Conservation (phyloP, 2,797 vertebrate species). For the Pangasius sanitwongsei region DNA sequence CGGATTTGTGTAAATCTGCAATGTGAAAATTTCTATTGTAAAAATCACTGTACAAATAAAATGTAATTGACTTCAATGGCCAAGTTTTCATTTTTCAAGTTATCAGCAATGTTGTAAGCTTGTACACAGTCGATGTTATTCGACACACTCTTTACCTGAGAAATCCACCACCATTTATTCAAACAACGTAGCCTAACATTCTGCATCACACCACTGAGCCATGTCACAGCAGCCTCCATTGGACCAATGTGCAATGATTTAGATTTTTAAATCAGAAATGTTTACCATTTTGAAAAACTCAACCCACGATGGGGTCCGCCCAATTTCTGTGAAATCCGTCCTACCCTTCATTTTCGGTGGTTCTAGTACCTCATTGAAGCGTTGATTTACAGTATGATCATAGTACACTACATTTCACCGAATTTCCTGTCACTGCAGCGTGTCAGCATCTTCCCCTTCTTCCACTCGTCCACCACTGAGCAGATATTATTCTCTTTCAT, state of each 20-base stretch:
- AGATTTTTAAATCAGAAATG: background rate
- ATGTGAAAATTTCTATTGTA: no score
- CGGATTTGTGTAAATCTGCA: background rate
- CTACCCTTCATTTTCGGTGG: background rate
- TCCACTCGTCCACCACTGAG: background rate
- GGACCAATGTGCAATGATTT: background rate
- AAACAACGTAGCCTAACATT: background rate
- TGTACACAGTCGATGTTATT: no score
- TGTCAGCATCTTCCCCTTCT: background rate
- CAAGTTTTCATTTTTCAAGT: no score
- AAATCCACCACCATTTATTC: no score
- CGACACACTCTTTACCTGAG: no score
- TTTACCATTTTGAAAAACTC: background rate
- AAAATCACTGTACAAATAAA: no score
- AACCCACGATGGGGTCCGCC: background rate
- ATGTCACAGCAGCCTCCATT: background rate
- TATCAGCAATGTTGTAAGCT: no score
- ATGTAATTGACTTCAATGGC: no score
- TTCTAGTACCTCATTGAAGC: background rate
- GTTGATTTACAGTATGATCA: background rate
- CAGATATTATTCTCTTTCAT: background rate
- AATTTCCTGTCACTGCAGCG: background rate
- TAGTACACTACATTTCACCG: background rate
- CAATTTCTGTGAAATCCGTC: background rate
- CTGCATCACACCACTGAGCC: background rate